A percentile compares a stretch with the other conserved stretches of the same genome.
Conservation (phyloP, 1,140 invertebrate species). For the Triops longicaudatus region DNA sequence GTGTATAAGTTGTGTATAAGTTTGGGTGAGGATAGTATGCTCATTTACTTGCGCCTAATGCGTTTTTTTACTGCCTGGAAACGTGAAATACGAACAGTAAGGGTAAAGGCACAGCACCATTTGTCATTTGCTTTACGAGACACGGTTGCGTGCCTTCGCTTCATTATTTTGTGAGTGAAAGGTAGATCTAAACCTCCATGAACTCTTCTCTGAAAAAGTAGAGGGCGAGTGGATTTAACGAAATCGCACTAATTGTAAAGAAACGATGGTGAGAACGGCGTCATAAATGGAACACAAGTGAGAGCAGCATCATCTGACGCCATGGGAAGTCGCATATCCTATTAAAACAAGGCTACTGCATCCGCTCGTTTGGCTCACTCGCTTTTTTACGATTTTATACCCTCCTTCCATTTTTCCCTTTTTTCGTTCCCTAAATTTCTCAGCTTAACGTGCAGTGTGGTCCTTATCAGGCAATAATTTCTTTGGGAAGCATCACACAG, state of each 20-base stretch:
- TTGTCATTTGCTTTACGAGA: conserved; percentile 15
- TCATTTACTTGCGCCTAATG: conserved; percentile 8
- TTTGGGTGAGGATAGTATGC: neutral
- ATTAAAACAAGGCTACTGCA: conserved; percentile 15
- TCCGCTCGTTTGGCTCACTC: neutral
- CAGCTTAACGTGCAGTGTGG: conserved; percentile 3
- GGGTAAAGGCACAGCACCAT: conserved; percentile 1
- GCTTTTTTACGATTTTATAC: neutral
- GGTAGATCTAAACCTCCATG: neutral
- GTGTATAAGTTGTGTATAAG: conserved; percentile 8
- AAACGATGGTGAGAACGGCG: conserved; percentile 6
- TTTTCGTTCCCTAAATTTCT: neutral
- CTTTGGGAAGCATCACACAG: neutral
- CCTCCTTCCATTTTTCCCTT: neutral
- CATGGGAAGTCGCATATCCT: conserved; percentile 11
- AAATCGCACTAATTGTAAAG: conserved; percentile 15
- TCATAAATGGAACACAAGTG: conserved; percentile 9
- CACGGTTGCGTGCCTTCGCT: conserved; percentile 9
- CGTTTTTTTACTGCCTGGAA: conserved; percentile 5
- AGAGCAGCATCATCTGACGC: conserved; percentile 13
- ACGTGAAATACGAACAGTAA: conserved; percentile 3
- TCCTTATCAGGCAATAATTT: conserved; percentile 1
- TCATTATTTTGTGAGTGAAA: conserved; percentile 9
- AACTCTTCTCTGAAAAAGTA: neutral
- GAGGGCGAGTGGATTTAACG: conserved; percentile 10